Evolutionary conservation across 2,888 invertebrate species (phyloP).

Genomic region (Meghimatium bilineatum): DNA sequence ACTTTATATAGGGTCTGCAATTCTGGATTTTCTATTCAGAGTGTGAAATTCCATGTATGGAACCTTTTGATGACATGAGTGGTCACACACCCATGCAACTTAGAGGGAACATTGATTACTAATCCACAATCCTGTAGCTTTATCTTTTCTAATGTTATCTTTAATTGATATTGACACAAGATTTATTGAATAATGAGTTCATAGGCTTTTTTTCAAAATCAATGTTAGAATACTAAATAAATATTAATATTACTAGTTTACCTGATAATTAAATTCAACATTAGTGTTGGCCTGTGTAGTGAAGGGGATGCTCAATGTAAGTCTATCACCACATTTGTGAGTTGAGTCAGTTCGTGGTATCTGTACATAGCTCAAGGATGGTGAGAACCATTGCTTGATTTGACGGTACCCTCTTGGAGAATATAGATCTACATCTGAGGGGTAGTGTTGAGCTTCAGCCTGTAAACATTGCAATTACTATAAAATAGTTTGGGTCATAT

Average conservation of each 20-base stretch:
- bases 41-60: too few relatives aligned
- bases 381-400: conserved; percentile 68
- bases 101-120: too few relatives aligned
- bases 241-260: conserved; percentile 15
- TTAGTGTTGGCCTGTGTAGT: conserved; percentile 55
- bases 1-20: too few relatives aligned
- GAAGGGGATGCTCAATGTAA: conserved; percentile 63
- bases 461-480: conserved; percentile 21
- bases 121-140: too few relatives aligned
- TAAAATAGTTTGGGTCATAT: neutral
- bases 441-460: conserved; percentile 46
- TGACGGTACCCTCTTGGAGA: conserved; percentile 51
- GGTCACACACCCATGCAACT: too few relatives aligned
- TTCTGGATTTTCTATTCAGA: too few relatives aligned
- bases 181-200: too few relatives aligned
- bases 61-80: too few relatives aligned
- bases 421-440: conserved; percentile 30
- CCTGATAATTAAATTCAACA: conserved; percentile 59
- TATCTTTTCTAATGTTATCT: too few relatives aligned
- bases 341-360: conserved; percentile 57
- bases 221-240: too few relatives aligned
- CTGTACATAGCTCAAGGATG: conserved; percentile 67
- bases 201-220: too few relatives aligned
- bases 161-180: too few relatives aligned
- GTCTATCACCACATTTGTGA: conserved; percentile 57